phyloP scores from a whole-genome alignment of 2,113 vertebrate genomes.

The Phyllopteryx taeniolatus region DNA sequence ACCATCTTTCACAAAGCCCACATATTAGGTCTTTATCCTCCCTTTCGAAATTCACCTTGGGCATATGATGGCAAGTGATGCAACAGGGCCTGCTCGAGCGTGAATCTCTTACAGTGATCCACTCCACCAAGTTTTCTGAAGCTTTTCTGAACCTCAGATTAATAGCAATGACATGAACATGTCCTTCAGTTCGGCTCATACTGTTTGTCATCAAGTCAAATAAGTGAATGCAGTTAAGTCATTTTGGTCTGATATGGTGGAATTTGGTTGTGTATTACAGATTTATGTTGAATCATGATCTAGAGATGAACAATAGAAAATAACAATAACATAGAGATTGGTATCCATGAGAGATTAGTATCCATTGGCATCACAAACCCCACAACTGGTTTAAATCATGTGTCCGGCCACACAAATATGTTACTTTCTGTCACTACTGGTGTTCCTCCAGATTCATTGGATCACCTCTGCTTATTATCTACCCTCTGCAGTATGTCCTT shows the following conservation, averaged over 20 bases:
- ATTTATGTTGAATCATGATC: no score
- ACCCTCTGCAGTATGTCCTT: no score
- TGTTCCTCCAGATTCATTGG: no score
- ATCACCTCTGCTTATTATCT: no score
- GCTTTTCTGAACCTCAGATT: conserved; percentile 52
- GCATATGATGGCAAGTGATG: conserved; percentile 11
- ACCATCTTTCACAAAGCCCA: conserved; percentile 3
- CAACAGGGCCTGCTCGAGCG: conserved; percentile 24
- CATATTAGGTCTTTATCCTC: not conserved
- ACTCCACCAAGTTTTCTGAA: conserved; percentile 46
- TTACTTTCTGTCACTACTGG: no score
- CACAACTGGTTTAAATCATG: no score
- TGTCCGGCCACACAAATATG: no score
- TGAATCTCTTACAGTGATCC: conserved; percentile 46
- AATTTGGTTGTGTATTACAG: not conserved
- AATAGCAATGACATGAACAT: conserved; percentile 36
- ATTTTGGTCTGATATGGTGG: conserved; percentile 17
- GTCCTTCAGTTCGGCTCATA: conserved; percentile 31
- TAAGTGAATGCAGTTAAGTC: conserved; percentile 22
- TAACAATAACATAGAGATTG: no score
- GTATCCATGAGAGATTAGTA: no score
- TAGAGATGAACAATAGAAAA: no score
- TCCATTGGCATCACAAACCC: no score
- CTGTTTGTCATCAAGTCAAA: conserved; percentile 28
- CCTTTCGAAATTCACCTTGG: conserved; percentile 13